Base-by-base conservation (phyloP, 2,888 invertebrate species). In the Podotricha telesiphe region DNA sequence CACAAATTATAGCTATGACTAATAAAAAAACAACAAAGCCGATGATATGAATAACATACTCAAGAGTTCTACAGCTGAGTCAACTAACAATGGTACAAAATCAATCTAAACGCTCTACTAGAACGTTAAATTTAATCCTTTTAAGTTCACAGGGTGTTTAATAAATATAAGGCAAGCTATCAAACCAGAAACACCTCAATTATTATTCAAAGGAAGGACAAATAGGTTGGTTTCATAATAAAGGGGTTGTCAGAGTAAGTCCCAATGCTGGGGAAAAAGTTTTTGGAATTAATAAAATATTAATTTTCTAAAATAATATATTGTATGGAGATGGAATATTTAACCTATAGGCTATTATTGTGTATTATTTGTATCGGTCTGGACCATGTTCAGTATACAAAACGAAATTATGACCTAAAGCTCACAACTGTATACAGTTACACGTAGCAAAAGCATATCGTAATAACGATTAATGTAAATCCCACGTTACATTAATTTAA, bases 121-220 rank as follows among this genome's bases (percentile, higher is more conserved):
- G 55, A 62, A 48, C 56, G 40, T 63, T 63, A 42, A 55, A 40
- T 51, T 53, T 22, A 68, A 68, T 65, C 65, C 58, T 68, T 68
- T 59, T 59, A 66, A 66, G 69, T 71, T 71, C 65, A 68, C 56
- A 53, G 71, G 42, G 53, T 66, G 68, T 68, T 63, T 59, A 69
- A 53, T 51, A 71, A 69, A 63, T 68, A 68, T 68, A 42, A 68
- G 50, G 55, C 65, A 62, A 66, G 70, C 65, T 71, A 71, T 65
- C 65, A 63, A 65, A 71, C 28, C 53, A 58, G 65, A 63, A 66
- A 65, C 48, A 65, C 22, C 50, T 62, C 65, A 71, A 68, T 71
- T 71, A 69, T 64, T 69, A 65, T 64, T 59, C 61, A 65, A 45
- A 53, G 61, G 47, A 53, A 53, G 37, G 65, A 37, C 58, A 40